Conservation (phyloP, 2,797 vertebrate species). For the Tenualosa thibaudeaui region DNA sequence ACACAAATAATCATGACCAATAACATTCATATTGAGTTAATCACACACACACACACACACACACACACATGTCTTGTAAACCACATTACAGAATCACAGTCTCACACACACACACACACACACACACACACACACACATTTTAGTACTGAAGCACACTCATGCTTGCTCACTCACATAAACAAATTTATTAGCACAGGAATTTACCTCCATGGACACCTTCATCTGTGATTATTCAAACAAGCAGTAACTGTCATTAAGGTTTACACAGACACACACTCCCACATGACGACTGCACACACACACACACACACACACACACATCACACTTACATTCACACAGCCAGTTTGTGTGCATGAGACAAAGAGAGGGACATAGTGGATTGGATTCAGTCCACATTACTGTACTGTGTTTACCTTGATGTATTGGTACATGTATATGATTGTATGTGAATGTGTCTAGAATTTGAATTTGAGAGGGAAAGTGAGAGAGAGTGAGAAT, state of each 20-base stretch:
- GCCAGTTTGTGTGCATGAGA: too few relatives aligned
- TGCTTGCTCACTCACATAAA: too few relatives aligned
- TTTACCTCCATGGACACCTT: not conserved
- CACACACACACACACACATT: not conserved
- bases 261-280: not conserved
- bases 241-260: not conserved
- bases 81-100: not conserved
- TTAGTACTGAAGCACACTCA: not conserved
- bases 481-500: too few relatives aligned
- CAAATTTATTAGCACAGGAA: not conserved
- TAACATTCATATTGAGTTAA: not conserved
- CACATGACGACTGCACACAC: too few relatives aligned
- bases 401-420: too few relatives aligned
- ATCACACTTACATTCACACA: too few relatives aligned
- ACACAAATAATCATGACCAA: not conserved
- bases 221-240: not conserved
- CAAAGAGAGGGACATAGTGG: too few relatives aligned
- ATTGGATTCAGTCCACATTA: too few relatives aligned
- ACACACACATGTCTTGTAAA: not conserved
- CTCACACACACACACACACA: not conserved
- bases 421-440: too few relatives aligned
- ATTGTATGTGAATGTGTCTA: too few relatives aligned
- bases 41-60: not conserved
- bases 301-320: too few relatives aligned
- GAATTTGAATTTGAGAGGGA: too few relatives aligned